Evolutionary conservation across 2,888 invertebrate genomes (phyloP).

Genomic region (Spilosoma lubricipeda): DNA sequence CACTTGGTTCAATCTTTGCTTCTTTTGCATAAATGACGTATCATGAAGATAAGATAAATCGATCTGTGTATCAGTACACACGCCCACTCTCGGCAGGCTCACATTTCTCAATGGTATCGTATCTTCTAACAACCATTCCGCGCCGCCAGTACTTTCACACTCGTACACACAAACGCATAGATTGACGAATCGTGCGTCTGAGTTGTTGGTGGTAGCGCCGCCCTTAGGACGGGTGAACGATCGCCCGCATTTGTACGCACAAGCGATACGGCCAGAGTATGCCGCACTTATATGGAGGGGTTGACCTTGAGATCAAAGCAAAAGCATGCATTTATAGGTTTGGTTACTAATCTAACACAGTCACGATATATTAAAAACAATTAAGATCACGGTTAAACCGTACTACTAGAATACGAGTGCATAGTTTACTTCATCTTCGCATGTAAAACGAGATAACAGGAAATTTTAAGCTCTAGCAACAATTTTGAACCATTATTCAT

Average conservation of each 20-base stretch:
- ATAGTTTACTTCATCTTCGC: background rate
- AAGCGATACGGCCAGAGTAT: constrained; percentile 98
- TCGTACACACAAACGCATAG: constrained; percentile 98
- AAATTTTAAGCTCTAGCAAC: too few relatives aligned
- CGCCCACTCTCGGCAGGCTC: constrained; percentile 92
- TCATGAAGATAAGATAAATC: constrained; percentile 94
- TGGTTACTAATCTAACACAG: background rate
- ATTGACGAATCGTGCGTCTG: constrained; percentile 93
- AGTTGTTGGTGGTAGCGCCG: constrained; percentile 87
- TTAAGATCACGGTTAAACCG: too few relatives aligned
- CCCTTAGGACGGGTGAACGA: constrained; percentile 95
- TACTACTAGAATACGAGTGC: background rate
- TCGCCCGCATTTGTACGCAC: constrained; percentile 97
- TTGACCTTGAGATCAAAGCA: constrained; percentile 85
- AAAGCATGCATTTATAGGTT: background rate
- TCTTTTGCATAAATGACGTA: constrained; percentile 92
- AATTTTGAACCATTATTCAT: too few relatives aligned
- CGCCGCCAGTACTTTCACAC: constrained; percentile 98
- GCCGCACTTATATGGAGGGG: constrained; percentile 98
- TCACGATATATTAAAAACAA: background rate
- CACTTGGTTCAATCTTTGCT: constrained; percentile 92
- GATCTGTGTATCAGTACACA: constrained; percentile 92
- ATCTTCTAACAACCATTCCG: constrained; percentile 97
- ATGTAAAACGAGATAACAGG: too few relatives aligned
- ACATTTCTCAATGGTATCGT: constrained; percentile 97